Base-by-base conservation (phyloP, 2,888 invertebrate genomes). In the Geotrupes spiniger region DNA sequence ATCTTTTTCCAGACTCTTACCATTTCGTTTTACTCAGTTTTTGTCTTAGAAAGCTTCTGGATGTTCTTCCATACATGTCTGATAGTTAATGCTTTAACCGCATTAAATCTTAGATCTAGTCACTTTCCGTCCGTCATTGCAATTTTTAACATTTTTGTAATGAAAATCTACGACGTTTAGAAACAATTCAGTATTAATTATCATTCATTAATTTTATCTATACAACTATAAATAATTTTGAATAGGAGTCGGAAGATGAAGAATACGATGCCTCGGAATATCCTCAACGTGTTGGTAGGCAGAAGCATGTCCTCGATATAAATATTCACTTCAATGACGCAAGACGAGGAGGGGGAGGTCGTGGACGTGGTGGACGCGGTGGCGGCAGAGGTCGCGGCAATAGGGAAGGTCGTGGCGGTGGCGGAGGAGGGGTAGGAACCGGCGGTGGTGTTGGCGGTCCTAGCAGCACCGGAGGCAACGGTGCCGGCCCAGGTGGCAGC, bases 241-340 rank as follows among this genome's bases (percentile, higher is more conserved):
- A 12, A 33, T 15, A 71, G 69, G 72, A 72, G 51, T 64, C 70
- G 4, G 72, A 72, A 10, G 71, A 72, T 8, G 72, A 81, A 50
- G 82, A 83, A 59, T 88, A 84, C 62, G 89, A 89, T 61, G 81
- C 83, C 46, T 81, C 84, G 1, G 87, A 89, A 68, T 89, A 87
- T 70, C 89, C 89, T 54, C 90, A 91, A 75, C 87, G 90, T 62
- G 90, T 88, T 59, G 91, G 91, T 16, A 83, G 91, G 49, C 87
- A 90, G 72, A 91, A 91, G 74, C 89, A 88, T 64, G 80, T 92
- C 63, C 75, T 90, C 59, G 91, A 89, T 62, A 92, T 92, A 63
- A 90, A 92, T 73, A 90, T 92, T 72, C 89, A 89, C 65, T 92
- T 92, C 75, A 85, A 84, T 67, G 91, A 91, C 68, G 82, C 80